Conservation (phyloP, 2,113 vertebrate genomes). For the Heterotis niloticus region DNA sequence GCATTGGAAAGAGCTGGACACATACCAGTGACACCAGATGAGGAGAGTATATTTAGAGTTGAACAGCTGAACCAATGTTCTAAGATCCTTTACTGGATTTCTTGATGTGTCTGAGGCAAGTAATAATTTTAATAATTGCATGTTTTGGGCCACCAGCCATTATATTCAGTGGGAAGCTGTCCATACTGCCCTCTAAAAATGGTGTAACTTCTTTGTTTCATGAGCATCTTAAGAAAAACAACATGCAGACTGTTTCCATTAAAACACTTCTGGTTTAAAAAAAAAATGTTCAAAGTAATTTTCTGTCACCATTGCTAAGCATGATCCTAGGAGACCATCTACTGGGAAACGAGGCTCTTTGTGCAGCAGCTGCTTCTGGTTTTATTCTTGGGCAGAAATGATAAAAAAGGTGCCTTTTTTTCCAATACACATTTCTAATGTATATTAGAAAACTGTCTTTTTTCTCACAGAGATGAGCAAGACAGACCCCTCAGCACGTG, state of each 20-base stretch:
- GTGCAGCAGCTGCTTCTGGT: too few species aligned
- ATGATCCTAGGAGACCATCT: background rate
- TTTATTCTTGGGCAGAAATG: too few species aligned
- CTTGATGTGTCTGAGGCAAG: background rate
- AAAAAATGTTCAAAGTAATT: too few species aligned
- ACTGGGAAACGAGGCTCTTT: background rate
- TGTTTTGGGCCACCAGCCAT: background rate
- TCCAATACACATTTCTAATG: background rate
- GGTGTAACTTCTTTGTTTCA: background rate
- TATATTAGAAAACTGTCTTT: background rate
- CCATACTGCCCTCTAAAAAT: background rate
- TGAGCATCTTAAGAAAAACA: background rate
- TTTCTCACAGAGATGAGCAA: constrained; percentile 53
- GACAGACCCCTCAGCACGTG: constrained; percentile 67
- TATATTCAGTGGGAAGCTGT: background rate
- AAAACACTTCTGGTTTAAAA: background rate
- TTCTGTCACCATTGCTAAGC: too few species aligned
- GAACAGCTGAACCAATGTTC: background rate
- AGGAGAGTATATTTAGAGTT: too few species aligned
- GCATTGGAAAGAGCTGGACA: background rate
- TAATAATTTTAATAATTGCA: background rate
- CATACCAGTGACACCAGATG: background rate
- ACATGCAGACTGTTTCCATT: background rate
- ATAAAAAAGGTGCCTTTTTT: background rate
- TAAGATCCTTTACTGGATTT: background rate